Evolutionary conservation across 1,140 invertebrate genomes (phyloP).

Genomic region (Luehdorfia chinensis): DNA sequence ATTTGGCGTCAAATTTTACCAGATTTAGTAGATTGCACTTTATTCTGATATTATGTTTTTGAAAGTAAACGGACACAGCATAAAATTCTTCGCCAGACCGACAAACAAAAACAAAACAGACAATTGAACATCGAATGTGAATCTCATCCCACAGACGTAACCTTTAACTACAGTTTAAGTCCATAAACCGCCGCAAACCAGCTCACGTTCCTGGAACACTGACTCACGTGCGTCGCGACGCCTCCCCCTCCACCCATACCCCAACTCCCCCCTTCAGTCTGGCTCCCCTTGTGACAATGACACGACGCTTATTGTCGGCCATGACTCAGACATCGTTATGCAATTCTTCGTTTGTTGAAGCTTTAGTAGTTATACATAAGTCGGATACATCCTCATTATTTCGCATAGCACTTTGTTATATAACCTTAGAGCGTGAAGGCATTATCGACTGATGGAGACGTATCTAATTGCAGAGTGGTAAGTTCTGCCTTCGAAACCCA

Average conservation of each 20-base stretch:
- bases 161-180: conserved; percentile 5
- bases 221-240: conserved; percentile 35
- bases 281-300: conserved; percentile 30
- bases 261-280: conserved; percentile 8
- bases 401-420: too few species aligned
- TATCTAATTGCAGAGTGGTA: too few species aligned
- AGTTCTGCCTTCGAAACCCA: too few species aligned
- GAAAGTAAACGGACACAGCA: too few species aligned
- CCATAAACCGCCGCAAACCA: conserved; percentile 8
- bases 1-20: too few species aligned
- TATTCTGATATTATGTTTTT: too few species aligned
- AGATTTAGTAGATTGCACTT: too few species aligned
- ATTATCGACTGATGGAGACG: too few species aligned
- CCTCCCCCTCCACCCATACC: neutral
- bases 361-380: neutral
- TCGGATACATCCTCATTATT: conserved; percentile 7
- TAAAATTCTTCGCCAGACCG: too few species aligned
- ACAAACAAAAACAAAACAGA: too few species aligned
- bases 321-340: conserved; percentile 21
- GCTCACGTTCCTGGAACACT: conserved; percentile 27
- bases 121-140: too few species aligned
- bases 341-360: conserved; percentile 17
- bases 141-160: neutral
- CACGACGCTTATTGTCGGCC: conserved; percentile 18
- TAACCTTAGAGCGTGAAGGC: too few species aligned